Evolutionary conservation across 2,797 vertebrate species (phyloP).

Genomic region (Lithobates sylvaticus): DNA sequence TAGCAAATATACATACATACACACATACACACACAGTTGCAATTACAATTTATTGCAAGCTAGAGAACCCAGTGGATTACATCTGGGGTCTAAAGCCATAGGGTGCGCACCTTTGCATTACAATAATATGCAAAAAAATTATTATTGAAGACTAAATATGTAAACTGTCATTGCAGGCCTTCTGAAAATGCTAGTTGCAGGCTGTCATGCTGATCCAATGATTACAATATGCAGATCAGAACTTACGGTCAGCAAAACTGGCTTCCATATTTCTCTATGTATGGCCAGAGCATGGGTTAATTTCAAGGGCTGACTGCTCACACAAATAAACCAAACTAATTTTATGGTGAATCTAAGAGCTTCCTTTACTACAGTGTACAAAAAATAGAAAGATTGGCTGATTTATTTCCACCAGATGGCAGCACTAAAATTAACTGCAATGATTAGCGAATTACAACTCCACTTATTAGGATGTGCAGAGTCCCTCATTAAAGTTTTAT

Average conservation of each 20-base stretch:
- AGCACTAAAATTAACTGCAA: constrained; percentile 17
- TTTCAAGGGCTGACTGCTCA: neutral
- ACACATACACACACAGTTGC: too few relatives aligned
- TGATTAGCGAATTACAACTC: constrained; percentile 20
- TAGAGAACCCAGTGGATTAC: too few relatives aligned
- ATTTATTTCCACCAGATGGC: neutral
- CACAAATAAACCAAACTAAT: neutral
- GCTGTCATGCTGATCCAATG: too few relatives aligned
- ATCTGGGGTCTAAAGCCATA: too few relatives aligned
- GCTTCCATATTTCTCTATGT: neutral
- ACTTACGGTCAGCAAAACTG: neutral
- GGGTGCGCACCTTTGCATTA: too few relatives aligned
- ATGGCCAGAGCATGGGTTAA: neutral
- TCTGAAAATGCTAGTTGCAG: too few relatives aligned
- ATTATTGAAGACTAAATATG: too few relatives aligned
- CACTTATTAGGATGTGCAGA: neutral
- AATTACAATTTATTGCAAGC: too few relatives aligned
- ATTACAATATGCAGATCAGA: too few relatives aligned
- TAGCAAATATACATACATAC: too few relatives aligned
- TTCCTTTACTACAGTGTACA: neutral
- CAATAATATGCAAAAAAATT: too few relatives aligned
- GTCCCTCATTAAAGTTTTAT: neutral
- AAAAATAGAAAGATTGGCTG: neutral
- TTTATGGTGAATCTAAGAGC: neutral
- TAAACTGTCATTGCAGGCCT: too few relatives aligned